Base-by-base conservation (phyloP, 2,888 invertebrate species). In the Cecidostiba fungosa region DNA sequence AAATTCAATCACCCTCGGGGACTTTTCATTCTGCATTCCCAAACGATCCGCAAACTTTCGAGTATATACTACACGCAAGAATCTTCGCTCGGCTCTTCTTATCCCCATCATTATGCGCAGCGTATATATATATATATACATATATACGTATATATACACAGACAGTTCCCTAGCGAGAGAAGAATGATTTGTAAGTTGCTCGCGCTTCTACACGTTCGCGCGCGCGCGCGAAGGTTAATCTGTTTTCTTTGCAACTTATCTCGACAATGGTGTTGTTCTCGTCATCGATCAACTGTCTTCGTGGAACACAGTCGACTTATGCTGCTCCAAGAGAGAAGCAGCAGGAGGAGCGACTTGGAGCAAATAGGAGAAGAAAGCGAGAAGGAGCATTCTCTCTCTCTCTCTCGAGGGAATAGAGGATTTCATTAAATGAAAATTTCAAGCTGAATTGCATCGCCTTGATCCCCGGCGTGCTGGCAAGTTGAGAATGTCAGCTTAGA, bases 1-100 rank as follows among this genome's bases (percentile, higher is more conserved):
- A 86, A 84, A 86, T 86, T 77, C 77, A 84, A 84, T 86, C 84
- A 73, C 69, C 83, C 66, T 26, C 50, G 69, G 73, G 80, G 73
- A 83, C 84, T 84, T 85, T 84, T 84, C 86, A 73, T 81, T 59
- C 78, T 82, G 77, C 84, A 84, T 86, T 84, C 77, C 77, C 69
- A 84, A 84, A 78, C 80, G 80, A 83, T 78, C 80, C 80, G 77
- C 76, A 72, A 82, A 85, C 43, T 85, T 86, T 59, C 54, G 6
- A 70, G 54, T 59, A n/a, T 23, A 32, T 39, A 0, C 50, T 39
- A 0, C 50, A 29, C 59, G n/a, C 36, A 72, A 69, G 76, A 77
- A 50, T 82, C 54, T 54, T 77, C 5, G n/a, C 66, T 5, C n/a
- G 10, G 2, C 16, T 12, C 29, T 14, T 6, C 62, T 59, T 23